Conservation (phyloP, 2,888 invertebrate genomes). For the Lymantria monacha region DNA sequence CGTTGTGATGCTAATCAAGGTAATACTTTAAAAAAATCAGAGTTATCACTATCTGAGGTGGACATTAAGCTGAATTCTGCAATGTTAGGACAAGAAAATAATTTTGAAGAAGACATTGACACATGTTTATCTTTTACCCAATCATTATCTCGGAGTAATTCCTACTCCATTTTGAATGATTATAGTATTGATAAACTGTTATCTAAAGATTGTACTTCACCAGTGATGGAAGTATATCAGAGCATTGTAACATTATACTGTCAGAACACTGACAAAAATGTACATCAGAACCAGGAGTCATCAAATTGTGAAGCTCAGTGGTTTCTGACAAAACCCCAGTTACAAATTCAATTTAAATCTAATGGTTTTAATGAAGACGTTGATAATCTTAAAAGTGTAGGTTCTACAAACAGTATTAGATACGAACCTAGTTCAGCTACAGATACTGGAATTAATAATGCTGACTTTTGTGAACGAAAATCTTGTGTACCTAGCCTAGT, state of each 20-base stretch:
- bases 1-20: slow-evolving; percentile 41
- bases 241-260: slow-evolving; percentile 32
- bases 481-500: slow-evolving; percentile 12
- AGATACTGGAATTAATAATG: background rate
- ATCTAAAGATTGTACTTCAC: slow-evolving; percentile 37
- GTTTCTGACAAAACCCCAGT: slow-evolving; percentile 15
- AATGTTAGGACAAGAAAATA: background rate
- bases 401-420: background rate
- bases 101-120: slow-evolving; percentile 4
- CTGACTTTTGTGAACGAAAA: background rate
- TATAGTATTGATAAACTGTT: slow-evolving; percentile 7
- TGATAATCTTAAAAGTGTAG: background rate
- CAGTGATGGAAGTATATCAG: slow-evolving; percentile 53
- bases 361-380: background rate
- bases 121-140: background rate
- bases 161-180: slow-evolving; percentile 27
- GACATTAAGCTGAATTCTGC: background rate
- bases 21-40: background rate
- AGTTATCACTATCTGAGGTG: background rate
- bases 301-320: slow-evolving; percentile 17
- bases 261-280: slow-evolving; percentile 1
- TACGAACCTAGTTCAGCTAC: background rate
- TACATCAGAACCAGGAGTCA: background rate
- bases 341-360: slow-evolving; percentile 5
- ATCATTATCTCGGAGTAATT: slow-evolving; percentile 22